Conservation (phyloP, 2,888 invertebrate species). For the Horisme vitalbata region DNA sequence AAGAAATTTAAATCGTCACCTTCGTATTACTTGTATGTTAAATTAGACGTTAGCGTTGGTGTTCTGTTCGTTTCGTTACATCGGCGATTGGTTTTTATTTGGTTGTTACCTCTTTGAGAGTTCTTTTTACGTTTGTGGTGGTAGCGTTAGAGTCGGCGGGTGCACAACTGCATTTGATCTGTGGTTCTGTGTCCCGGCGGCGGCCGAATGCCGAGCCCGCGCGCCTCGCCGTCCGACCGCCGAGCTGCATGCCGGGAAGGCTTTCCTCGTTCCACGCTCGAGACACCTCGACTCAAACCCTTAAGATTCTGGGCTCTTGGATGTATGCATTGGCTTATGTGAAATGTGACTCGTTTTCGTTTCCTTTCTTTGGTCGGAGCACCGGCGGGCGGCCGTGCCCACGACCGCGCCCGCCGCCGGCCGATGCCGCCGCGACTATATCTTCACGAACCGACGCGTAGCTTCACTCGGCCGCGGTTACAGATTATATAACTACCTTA, state of each 20-base stretch:
- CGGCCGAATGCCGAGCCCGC: conserved; percentile 49
- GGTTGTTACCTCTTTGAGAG: conserved; percentile 57
- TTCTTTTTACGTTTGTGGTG: conserved; percentile 74
- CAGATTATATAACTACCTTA: conserved; percentile 46
- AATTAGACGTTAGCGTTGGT: conserved; percentile 82
- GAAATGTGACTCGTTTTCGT: conserved; percentile 83
- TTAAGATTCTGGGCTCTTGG: conserved; percentile 83
- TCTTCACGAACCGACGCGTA: conserved; percentile 59
- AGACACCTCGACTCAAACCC: conserved; percentile 81
- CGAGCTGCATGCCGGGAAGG: conserved; percentile 79
- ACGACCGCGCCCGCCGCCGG: conserved; percentile 63
- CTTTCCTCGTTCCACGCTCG: conserved; percentile 78
- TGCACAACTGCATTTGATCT: conserved; percentile 82
- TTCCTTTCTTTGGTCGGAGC: conserved; percentile 79
- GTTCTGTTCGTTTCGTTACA: conserved; percentile 75
- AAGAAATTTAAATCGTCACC: conserved; percentile 82
- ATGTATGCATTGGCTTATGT: conserved; percentile 83
- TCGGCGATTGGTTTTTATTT: conserved; percentile 75
- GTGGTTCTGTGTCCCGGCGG: conserved; percentile 77
- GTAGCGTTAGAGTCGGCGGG: conserved; percentile 78
- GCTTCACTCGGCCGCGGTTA: conserved; percentile 42
- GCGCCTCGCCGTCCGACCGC: conserved; percentile 62
- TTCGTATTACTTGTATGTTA: conserved; percentile 82
- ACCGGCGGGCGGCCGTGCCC: conserved; percentile 57
- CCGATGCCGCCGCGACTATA: conserved; percentile 74